These are phyloP conservation scores for Butorides virescens DNA, from an alignment of 2,113 vertebrate genomes.

Conservation along the genomic window DNA sequence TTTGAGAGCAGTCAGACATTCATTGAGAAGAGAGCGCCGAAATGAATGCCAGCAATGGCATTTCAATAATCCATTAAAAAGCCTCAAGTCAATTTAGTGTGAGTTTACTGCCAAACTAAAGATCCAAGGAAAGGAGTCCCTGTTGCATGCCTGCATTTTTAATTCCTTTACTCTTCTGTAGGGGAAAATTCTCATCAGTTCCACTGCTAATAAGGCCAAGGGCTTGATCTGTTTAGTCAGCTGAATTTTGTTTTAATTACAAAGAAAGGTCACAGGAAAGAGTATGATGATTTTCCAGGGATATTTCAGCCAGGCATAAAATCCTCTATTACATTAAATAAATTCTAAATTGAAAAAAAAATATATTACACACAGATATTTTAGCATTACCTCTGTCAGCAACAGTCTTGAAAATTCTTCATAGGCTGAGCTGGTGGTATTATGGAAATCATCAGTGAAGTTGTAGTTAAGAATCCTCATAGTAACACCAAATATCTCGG, in stretches of 20 bases:
- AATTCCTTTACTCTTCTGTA: not conserved
- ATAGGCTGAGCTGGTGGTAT: constrained; percentile 39
- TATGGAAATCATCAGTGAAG: constrained; percentile 43
- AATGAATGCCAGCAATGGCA: not conserved
- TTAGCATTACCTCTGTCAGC: constrained; percentile 63
- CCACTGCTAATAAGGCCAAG: not conserved
- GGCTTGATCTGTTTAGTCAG: not conserved
- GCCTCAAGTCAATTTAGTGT: not conserved
- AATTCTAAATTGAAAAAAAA: not conserved
- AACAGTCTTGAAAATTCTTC: constrained; percentile 61
- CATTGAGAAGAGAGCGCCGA: not conserved
- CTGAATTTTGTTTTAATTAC: not conserved
- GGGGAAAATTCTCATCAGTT: not conserved
- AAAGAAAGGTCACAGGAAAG: constrained; percentile 22
- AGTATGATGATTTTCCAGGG: not conserved
- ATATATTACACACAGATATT: not conserved
- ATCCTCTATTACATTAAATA: not conserved
- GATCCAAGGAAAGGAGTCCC: not conserved
- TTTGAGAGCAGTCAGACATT: not conserved
- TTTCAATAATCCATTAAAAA: constrained; percentile 29
- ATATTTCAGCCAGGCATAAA: not conserved
- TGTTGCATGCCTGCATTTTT: not conserved
- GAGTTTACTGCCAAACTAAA: constrained; percentile 10
- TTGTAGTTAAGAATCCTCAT: constrained; percentile 63
- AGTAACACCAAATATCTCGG: constrained; percentile 51